Percentiles rank a stretch among this genome's conserved stretches.
Evolutionary conservation across 2,888 invertebrate species (phyloP).

Genomic region (Stegana nigrithorax): DNA sequence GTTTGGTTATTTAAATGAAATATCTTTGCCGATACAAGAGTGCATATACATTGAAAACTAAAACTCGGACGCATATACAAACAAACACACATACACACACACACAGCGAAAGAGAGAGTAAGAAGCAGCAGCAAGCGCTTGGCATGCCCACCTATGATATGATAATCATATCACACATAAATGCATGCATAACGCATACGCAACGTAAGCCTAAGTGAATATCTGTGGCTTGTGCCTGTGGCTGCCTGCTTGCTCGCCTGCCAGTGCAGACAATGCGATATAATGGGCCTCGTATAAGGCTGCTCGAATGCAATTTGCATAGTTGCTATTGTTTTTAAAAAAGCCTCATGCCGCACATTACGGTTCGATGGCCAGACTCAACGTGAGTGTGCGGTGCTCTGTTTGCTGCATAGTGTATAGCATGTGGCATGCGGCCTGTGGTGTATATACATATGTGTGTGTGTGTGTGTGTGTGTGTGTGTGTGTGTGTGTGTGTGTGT

Average conservation of each 20-base stretch:
- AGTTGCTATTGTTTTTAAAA: slow-evolving; percentile 49
- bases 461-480: too few species aligned
- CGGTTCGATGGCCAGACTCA: slow-evolving; percentile 28
- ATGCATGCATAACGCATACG: slow-evolving; percentile 41
- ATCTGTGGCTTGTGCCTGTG: neutral
- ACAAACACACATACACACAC: neutral
- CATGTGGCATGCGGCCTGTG: too few species aligned
- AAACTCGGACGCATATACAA: too few species aligned
- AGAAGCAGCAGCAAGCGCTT: neutral
- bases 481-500: too few species aligned
- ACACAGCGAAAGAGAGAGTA: neutral
- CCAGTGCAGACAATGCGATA: too few species aligned
- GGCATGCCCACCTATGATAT: neutral
- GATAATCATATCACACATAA: slow-evolving; percentile 35
- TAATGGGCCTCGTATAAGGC: neutral
- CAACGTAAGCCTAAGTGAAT: slow-evolving; percentile 19
- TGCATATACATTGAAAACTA: too few species aligned
- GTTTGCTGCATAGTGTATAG: neutral
- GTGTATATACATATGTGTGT: neutral
- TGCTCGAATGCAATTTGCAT: slow-evolving; percentile 42
- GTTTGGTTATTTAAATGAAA: slow-evolving; percentile 9
- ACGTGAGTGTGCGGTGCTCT: too few species aligned
- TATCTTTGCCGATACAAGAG: neutral
- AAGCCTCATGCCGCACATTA: slow-evolving; percentile 37
- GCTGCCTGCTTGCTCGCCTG: neutral